Evolutionary conservation across 1,140 invertebrate species (phyloP).

Genomic region (Bombus confusus): DNA sequence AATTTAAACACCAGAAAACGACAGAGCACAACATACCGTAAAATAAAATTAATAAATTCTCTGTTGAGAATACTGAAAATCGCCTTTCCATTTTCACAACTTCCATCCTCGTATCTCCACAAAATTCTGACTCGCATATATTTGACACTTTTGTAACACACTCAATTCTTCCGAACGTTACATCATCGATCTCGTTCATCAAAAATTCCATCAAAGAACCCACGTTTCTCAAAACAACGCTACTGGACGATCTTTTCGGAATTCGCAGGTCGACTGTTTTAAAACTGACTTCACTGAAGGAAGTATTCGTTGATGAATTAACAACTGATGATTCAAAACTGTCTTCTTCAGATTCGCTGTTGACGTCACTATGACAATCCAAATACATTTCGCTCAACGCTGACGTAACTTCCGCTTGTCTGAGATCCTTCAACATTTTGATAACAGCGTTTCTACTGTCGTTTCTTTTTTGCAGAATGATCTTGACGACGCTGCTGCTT

Average conservation of each 20-base stretch:
- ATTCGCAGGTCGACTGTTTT: neutral
- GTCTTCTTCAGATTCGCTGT: neutral
- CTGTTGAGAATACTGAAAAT: conserved; percentile 38
- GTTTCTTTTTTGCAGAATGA: conserved; percentile 2
- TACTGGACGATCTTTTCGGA: neutral
- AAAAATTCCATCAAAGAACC: conserved; percentile 7
- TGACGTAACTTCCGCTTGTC: neutral
- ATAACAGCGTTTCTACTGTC: too few species aligned
- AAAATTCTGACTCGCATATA: neutral
- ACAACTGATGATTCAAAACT: neutral
- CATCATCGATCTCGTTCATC: neutral
- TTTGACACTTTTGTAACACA: neutral
- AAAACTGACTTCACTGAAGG: too few species aligned
- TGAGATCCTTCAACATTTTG: neutral
- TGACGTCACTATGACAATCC: neutral
- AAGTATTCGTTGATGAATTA: neutral
- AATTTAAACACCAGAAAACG: conserved; percentile 70
- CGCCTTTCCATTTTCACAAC: neutral
- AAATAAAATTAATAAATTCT: conserved; percentile 62
- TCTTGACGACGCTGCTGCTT: neutral
- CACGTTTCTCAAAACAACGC: neutral
- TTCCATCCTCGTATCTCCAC: neutral
- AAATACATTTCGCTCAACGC: neutral
- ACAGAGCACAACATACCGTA: conserved; percentile 67
- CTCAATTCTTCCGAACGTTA: neutral